phyloP scores from a whole-genome alignment of 2,797 vertebrate species.

The Premnoplex brunnescens region DNA sequence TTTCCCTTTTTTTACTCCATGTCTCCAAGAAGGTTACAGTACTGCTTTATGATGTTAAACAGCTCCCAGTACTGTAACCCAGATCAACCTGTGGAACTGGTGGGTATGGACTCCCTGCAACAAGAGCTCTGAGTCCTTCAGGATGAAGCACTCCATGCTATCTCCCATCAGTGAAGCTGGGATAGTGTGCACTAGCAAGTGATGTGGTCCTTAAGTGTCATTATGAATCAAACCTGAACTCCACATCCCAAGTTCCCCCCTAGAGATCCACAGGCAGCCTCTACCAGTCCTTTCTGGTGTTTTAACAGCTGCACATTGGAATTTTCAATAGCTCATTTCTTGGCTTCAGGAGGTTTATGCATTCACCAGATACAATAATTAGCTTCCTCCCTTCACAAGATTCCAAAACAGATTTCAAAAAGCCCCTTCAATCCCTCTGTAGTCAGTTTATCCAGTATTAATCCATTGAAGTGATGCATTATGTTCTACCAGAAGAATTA shows the following conservation, averaged over 20 bases:
- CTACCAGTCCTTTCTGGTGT: neutral
- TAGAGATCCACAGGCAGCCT: neutral
- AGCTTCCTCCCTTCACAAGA: neutral
- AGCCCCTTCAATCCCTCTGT: neutral
- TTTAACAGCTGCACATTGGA: neutral
- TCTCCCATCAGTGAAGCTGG: neutral
- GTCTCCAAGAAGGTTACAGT: neutral
- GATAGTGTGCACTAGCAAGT: neutral
- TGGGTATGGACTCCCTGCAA: neutral
- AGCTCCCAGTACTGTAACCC: neutral
- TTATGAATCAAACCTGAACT: neutral
- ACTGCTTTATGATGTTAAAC: neutral
- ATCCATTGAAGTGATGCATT: slow-evolving; percentile 22
- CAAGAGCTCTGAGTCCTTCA: neutral
- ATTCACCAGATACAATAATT: neutral
- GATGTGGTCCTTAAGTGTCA: neutral
- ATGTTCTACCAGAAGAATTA: slow-evolving; percentile 24
- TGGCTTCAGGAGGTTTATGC: slow-evolving; percentile 7
- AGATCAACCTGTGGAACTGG: neutral
- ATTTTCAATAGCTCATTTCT: neutral
- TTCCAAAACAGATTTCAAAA: slow-evolving; percentile 26
- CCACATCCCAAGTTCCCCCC: neutral
- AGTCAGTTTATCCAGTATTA: slow-evolving; percentile 3
- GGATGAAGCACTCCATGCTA: neutral
- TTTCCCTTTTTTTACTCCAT: neutral